Percentiles rank a stretch among this genome's conserved stretches.
Evolutionary conservation across 2,113 vertebrate genomes (phyloP).

Genomic region (Sphyrna mokarran): DNA sequence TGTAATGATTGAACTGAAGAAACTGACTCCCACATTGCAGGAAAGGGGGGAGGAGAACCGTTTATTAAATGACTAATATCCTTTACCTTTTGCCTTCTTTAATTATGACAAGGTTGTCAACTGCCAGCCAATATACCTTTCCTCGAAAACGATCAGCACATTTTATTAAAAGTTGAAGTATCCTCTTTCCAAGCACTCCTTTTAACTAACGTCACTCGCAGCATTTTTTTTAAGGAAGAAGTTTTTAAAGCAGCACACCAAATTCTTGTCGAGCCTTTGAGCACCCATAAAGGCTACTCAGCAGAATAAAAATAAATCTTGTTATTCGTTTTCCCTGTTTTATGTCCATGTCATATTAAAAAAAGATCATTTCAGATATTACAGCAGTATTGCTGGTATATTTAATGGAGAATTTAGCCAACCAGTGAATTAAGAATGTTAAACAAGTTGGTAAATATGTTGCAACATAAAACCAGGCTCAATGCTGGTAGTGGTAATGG

Average conservation of each 20-base stretch:
- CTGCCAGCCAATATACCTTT: not conserved
- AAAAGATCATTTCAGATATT: not conserved
- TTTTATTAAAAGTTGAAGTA: not conserved
- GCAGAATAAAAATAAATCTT: not conserved
- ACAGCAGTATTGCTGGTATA: not conserved
- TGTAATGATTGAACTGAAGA: not conserved
- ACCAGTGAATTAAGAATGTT: not conserved
- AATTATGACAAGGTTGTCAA: not conserved
- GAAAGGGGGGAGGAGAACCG: not conserved
- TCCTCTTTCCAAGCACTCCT: slow-evolving; percentile 17
- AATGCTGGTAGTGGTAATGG: not conserved
- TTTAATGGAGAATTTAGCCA: not conserved
- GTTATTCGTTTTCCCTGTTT: not conserved
- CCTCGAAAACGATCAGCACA: not conserved
- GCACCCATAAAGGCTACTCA: not conserved
- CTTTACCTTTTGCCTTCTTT: slow-evolving; percentile 3
- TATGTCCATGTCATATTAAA: not conserved
- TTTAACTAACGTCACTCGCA: not conserved
- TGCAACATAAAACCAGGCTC: not conserved
- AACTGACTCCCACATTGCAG: not conserved
- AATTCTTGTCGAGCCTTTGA: not conserved
- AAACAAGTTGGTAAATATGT: not conserved
- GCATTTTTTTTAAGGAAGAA: not conserved
- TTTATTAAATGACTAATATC: not conserved
- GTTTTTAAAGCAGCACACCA: not conserved